Percentiles rank a stretch among this genome's conserved stretches.
phyloP scores from a whole-genome alignment of 2,888 invertebrate species.

The Stenolophus ochropezus region DNA sequence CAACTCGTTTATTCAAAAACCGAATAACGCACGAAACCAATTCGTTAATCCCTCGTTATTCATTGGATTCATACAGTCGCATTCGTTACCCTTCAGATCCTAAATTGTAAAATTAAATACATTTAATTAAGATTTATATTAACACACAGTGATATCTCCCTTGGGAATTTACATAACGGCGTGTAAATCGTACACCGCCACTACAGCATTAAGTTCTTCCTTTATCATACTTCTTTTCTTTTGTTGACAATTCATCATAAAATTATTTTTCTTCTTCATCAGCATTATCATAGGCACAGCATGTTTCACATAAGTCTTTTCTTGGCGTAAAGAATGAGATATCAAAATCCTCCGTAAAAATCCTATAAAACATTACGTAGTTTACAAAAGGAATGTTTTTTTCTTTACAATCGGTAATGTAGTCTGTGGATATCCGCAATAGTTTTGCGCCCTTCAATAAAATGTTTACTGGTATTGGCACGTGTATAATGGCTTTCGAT shows the following conservation, averaged over 20 bases:
- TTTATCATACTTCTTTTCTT: conserved; percentile 52
- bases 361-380: too few relatives aligned
- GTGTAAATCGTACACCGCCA: conserved; percentile 55
- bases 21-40: conserved; percentile 66
- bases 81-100: conserved; percentile 63
- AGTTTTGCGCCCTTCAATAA: too few relatives aligned
- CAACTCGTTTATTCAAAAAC: conserved; percentile 62
- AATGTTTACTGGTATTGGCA: too few relatives aligned
- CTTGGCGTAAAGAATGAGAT: too few relatives aligned
- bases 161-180: conserved; percentile 54
- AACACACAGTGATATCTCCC: conserved; percentile 48
- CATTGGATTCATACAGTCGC: conserved; percentile 66
- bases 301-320: too few relatives aligned
- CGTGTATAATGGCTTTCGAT: too few relatives aligned
- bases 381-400: too few relatives aligned
- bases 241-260: conserved; percentile 40
- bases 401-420: too few relatives aligned
- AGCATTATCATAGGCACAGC: too few relatives aligned
- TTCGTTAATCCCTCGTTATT: conserved; percentile 66
- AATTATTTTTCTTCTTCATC: too few relatives aligned
- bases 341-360: too few relatives aligned
- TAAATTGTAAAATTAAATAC: conserved; percentile 63
- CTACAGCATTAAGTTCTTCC: conserved; percentile 20
- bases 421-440: too few relatives aligned
- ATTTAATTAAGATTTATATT: conserved; percentile 56